These are phyloP conservation scores for Lithophane semibrunnea DNA, from an alignment of 2,888 invertebrate genomes.

Conservation along the genomic window DNA sequence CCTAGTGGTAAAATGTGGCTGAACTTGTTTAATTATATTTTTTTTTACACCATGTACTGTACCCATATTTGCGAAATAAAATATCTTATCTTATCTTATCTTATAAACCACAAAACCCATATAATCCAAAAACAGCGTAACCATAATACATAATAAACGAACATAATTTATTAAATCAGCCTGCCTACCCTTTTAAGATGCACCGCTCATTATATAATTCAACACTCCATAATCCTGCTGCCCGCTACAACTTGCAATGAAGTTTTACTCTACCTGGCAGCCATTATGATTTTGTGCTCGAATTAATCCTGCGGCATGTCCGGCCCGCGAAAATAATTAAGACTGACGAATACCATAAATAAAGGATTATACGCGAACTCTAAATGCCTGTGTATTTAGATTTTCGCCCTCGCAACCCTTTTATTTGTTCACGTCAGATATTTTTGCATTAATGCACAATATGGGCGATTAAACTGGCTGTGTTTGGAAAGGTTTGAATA, in stretches of 20 bases:
- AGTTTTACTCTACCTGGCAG: constrained; percentile 75
- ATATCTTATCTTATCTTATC: no score
- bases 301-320: constrained; percentile 85
- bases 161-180: constrained; percentile 62
- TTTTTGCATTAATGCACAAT: constrained; percentile 80
- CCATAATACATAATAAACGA: constrained; percentile 49
- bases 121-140: constrained; percentile 43
- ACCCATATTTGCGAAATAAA: no score
- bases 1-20: no score
- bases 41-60: no score
- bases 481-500: constrained; percentile 66
- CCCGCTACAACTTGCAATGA: constrained; percentile 75
- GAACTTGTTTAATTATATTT: no score
- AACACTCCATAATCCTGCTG: constrained; percentile 78
- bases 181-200: constrained; percentile 67
- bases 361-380: constrained; percentile 81
- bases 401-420: constrained; percentile 77
- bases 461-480: constrained; percentile 74
- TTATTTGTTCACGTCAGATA: constrained; percentile 78
- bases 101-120: constrained; percentile 43
- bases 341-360: constrained; percentile 83
- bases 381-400: constrained; percentile 85
- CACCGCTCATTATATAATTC: constrained; percentile 73
- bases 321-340: constrained; percentile 84
- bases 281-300: constrained; percentile 82